These are phyloP conservation scores for Drosophila albomicans DNA, from an alignment of 1,140 invertebrate genomes.

Conservation along the genomic window DNA sequence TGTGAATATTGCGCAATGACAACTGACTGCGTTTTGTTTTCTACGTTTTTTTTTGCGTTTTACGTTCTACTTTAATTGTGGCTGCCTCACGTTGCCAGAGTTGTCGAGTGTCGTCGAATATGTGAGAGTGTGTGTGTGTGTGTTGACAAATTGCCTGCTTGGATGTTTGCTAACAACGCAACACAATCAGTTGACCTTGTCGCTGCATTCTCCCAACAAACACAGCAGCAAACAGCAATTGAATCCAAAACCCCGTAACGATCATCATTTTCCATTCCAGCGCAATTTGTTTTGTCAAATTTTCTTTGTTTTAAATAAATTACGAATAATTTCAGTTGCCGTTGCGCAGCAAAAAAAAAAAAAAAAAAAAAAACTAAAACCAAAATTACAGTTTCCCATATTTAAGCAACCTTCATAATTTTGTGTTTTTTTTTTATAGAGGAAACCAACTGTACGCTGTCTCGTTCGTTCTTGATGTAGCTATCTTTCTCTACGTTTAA, in stretches of 20 bases:
- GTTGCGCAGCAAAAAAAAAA: constrained; percentile 13
- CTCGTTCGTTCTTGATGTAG: constrained; percentile 6
- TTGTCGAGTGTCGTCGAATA: too few species aligned
- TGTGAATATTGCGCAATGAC: constrained; percentile 54
- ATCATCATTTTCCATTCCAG: constrained; percentile 60
- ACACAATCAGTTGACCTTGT: constrained; percentile 68
- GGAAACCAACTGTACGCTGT: constrained; percentile 15
- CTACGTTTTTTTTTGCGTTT: too few species aligned
- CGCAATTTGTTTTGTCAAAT: constrained; percentile 62
- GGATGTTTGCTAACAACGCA: constrained; percentile 44
- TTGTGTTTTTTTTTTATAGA: constrained; percentile 38
- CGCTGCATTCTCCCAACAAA: constrained; percentile 56
- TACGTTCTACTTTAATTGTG: constrained; percentile 26
- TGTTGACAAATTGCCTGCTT: constrained; percentile 71
- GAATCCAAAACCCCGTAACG: constrained; percentile 25
- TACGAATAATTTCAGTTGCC: constrained; percentile 57
- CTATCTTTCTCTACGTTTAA: constrained; percentile 52
- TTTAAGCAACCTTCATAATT: constrained; percentile 55
- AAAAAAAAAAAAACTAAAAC: constrained; percentile 28
- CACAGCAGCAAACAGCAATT: background rate
- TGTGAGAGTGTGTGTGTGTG: background rate
- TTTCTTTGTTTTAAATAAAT: constrained; percentile 75
- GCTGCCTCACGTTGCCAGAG: background rate
- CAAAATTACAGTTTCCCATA: constrained; percentile 55
- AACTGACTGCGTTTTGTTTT: constrained; percentile 15